Base-by-base conservation (phyloP, 2,888 invertebrate genomes). In the Hypena proboscidalis region DNA sequence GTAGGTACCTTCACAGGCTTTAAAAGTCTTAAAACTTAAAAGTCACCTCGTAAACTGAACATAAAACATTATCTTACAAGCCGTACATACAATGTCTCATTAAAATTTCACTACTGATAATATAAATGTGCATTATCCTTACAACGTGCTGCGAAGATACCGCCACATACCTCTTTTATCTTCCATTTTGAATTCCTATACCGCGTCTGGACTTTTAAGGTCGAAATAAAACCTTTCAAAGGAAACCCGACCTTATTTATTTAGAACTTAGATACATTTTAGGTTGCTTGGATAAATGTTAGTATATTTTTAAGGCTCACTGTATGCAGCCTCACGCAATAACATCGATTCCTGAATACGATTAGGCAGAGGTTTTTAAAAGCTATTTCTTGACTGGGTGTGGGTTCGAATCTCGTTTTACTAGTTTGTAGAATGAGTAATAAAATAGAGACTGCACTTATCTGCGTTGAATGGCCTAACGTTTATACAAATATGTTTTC, bases 101-200 rank as follows among this genome's bases (percentile, higher is more conserved):
- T 43, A 46, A 46, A 32, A 43, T 46, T 43, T 33, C 25, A 40
- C 46, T 50, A 35, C 26, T 35, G 38, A 44, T 48, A 22, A 29
- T 43, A 58, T 37, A 45, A 54, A 54, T 47, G 38, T 21, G 27
- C 44, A 43, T 58, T 52, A 50, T 60, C 51, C 62, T 55, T 40
- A 52, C 40, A 38, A 41, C 51, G 52, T 41, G 45, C 49, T 35
- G 36, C 47, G 32, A 37, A 51, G 58, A 65, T 63, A 62, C 39
- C 31, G 36, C 40, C n/a, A 46, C 67, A 66, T 64, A 51, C 68
- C 56, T 48, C 22, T 56, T 62, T 57, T 62, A 64, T 62, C 68
- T 64, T 55, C 46, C 58, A 62, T 65, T 68, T 65, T 52, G 52
- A 60, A 68, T 68, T 69, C 69, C 67, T 56, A 33, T 51, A 37